Base-by-base conservation (phyloP, 2,888 invertebrate genomes). In the Andrena flavipes region DNA sequence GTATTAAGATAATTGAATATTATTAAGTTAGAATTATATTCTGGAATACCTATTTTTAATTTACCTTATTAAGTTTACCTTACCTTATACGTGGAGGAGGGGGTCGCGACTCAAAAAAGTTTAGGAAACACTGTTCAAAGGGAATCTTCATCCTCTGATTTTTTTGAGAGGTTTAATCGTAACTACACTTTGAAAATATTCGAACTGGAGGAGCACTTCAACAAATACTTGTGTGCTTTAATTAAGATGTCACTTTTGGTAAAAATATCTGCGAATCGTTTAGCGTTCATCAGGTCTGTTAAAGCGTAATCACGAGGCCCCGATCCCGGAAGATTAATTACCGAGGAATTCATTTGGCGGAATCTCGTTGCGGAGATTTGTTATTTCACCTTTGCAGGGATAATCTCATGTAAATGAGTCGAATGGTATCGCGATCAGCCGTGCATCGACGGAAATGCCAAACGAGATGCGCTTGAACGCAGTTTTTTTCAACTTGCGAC, bases 311-410 rank as follows among this genome's bases (percentile, higher is more conserved):
- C 13, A 16, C 1, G 42, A 26, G 30, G 16, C n/a, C 10, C 30
- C 33, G 51, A 85, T 85, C 84, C 75, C 84, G 80, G 80, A 75
- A 87, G 88, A 90, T 89, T 89, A 89, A 90, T 91, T 89, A 90
- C 87, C 77, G 80, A 72, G 88, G 87, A 90, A 91, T 91, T 85
- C 85, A 82, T 77, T 76, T 79, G 64, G 72, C 76, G 68, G 79
- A 82, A 86, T 86, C 81, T 74, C 59, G 30, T n/a, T n/a, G 35
- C 48, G 60, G 63, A 29, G 72, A 73, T 80, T 69, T 80, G 60
- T 84, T 82, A 42, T 71, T 67, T 51, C 60, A n/a, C 10, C 51
- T 35, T 70, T 64, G 26, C 49, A 35, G 26, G 48, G 54, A 67
- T 70, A 29, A 76, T 78, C 48, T 49, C 65, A 76, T 76, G 64